Percentiles rank a stretch among this genome's conserved stretches.
These are phyloP conservation scores for Neopipo cinnamomea DNA, from an alignment of 2,113 vertebrate genomes.

Conservation along the genomic window DNA sequence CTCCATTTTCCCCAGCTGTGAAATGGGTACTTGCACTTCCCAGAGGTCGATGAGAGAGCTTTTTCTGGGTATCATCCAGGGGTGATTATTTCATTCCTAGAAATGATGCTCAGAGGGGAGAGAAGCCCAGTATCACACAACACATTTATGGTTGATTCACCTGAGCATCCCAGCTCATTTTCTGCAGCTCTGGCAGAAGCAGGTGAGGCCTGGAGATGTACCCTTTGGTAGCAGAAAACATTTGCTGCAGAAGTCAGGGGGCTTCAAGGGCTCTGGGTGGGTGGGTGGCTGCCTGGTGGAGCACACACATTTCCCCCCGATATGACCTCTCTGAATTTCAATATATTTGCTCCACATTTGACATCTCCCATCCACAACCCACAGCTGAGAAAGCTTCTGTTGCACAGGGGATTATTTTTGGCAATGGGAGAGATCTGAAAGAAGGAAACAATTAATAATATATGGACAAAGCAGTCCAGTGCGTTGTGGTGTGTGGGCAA, in stretches of 20 bases:
- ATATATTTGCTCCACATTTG: not conserved
- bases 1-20: not conserved
- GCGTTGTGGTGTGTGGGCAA: fast-evolving
- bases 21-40: not conserved
- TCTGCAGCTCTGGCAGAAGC: not conserved
- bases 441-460: not conserved
- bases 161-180: not conserved
- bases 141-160: not conserved
- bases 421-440: not conserved
- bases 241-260: not conserved
- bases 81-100: not conserved
- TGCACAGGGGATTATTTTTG: not conserved
- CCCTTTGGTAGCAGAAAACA: not conserved
- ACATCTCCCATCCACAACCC: not conserved
- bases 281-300: not conserved
- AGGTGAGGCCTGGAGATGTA: not conserved
- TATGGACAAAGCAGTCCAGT: not conserved
- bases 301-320: fast-evolving
- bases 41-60: not conserved
- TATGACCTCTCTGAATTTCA: not conserved
- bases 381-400: not conserved
- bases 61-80: not conserved
- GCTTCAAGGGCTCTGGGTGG: not conserved
- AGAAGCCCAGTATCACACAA: not conserved
- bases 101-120: not conserved